phyloP scores from a whole-genome alignment of 2,113 vertebrate species.

The Tylochromis polylepis region DNA sequence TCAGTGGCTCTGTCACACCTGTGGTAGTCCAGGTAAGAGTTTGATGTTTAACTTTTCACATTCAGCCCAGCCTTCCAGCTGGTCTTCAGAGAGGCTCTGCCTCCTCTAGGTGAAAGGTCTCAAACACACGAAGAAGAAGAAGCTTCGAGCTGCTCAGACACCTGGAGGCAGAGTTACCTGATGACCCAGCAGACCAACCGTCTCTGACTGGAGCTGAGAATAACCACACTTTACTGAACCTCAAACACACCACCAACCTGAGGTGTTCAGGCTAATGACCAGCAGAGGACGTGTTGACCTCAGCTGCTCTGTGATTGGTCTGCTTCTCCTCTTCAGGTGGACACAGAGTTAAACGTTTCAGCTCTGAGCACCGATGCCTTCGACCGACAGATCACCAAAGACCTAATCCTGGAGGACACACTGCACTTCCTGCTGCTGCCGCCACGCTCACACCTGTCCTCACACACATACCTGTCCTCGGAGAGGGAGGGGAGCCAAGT shows the following conservation, averaged over 20 bases:
- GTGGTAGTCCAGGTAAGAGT: slow-evolving; percentile 80
- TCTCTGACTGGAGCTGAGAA: not conserved
- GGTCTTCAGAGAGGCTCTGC: not conserved
- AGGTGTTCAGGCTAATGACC: not conserved
- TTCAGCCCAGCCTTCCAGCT: not conserved
- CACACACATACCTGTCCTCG: not conserved
- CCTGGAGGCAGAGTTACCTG: not conserved
- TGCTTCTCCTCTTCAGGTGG: slow-evolving; percentile 71
- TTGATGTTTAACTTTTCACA: not conserved
- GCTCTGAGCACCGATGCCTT: slow-evolving; percentile 61
- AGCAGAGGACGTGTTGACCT: slow-evolving; percentile 33
- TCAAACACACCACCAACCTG: not conserved
- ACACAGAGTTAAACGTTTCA: slow-evolving; percentile 76
- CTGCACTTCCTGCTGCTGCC: slow-evolving; percentile 82
- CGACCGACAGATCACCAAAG: slow-evolving; percentile 80
- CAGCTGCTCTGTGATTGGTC: not conserved
- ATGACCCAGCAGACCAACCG: not conserved
- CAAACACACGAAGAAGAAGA: no score
- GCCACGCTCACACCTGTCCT: slow-evolving; percentile 31
- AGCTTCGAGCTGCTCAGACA: no score
- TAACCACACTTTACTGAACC: not conserved
- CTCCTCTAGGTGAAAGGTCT: not conserved
- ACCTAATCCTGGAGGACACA: slow-evolving; percentile 82
- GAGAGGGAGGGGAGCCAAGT: not conserved
- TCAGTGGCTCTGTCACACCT: slow-evolving; percentile 67